These are phyloP conservation scores for Plestiodon gilberti DNA, from an alignment of 2,113 vertebrate genomes.

Conservation along the genomic window DNA sequence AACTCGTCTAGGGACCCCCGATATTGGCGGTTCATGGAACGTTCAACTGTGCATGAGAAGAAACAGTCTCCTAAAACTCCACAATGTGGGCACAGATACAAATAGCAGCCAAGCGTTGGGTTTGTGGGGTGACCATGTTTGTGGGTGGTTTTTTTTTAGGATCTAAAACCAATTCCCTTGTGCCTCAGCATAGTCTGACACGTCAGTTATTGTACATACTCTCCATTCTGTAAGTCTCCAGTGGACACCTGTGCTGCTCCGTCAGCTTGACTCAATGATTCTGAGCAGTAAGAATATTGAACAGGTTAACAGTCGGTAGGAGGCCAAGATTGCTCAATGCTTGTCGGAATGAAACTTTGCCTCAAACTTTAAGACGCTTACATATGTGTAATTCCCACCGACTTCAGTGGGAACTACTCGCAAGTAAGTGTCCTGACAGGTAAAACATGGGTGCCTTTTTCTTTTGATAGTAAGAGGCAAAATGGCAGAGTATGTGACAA, in stretches of 20 bases:
- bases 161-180: constrained; percentile 23
- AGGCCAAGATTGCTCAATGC: constrained; percentile 69
- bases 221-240: not conserved
- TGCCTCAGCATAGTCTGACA: constrained; percentile 36
- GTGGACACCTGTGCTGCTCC: constrained; percentile 49
- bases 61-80: constrained; percentile 34
- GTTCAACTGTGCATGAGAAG: constrained; percentile 10
- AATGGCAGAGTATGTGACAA: not conserved
- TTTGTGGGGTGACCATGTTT: constrained; percentile 43
- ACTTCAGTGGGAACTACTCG: not conserved
- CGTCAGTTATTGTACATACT: constrained; percentile 37
- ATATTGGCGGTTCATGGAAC: constrained; percentile 34
- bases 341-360: constrained; percentile 41
- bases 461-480: constrained; percentile 28
- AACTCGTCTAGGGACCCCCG: constrained; percentile 31
- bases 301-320: constrained; percentile 53
- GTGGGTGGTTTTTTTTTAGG: constrained; percentile 21
- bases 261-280: constrained; percentile 52
- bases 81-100: constrained; percentile 52
- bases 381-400: constrained; percentile 9
- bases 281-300: constrained; percentile 67
- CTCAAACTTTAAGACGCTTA: constrained; percentile 47
- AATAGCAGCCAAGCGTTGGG: constrained; percentile 30
- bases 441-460: constrained; percentile 2
- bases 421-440: not conserved